phyloP scores from a whole-genome alignment of 2,797 vertebrate species.

The Pelochelys cantorii region DNA sequence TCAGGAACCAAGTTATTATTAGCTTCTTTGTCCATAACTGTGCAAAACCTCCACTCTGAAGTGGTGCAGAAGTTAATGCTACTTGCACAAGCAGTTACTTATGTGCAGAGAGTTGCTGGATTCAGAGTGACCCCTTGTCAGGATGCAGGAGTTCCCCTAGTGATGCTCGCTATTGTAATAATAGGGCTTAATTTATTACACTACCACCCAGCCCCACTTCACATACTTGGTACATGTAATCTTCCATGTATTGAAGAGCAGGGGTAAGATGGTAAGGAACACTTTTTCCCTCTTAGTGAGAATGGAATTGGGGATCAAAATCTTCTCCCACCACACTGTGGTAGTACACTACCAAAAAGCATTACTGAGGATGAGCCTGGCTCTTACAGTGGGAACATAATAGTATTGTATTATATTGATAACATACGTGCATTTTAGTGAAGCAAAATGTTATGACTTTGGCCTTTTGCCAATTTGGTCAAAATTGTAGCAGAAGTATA shows the following conservation, averaged over 20 bases:
- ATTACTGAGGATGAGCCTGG: background rate
- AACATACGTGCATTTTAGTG: background rate
- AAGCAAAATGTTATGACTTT: background rate
- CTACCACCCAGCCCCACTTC: background rate
- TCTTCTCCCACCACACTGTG: background rate
- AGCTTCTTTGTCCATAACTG: background rate
- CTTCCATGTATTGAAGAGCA: background rate
- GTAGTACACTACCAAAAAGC: background rate
- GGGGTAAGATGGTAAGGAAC: background rate
- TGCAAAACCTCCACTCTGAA: background rate
- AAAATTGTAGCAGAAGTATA: background rate
- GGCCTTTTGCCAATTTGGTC: background rate
- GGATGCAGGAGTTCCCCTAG: background rate
- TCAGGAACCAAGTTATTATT: background rate
- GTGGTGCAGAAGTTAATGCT: background rate
- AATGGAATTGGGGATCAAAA: too few relatives aligned
- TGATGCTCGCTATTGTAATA: background rate
- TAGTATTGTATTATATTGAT: background rate
- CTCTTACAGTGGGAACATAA: background rate
- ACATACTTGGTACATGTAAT: background rate
- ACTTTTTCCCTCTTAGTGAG: background rate
- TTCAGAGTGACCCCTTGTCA: background rate
- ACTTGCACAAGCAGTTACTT: background rate
- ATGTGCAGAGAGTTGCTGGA: background rate
- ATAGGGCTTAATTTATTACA: background rate